Evolutionary conservation across 2,113 vertebrate genomes (phyloP).

Genomic region (Prochilodus magdalenae): DNA sequence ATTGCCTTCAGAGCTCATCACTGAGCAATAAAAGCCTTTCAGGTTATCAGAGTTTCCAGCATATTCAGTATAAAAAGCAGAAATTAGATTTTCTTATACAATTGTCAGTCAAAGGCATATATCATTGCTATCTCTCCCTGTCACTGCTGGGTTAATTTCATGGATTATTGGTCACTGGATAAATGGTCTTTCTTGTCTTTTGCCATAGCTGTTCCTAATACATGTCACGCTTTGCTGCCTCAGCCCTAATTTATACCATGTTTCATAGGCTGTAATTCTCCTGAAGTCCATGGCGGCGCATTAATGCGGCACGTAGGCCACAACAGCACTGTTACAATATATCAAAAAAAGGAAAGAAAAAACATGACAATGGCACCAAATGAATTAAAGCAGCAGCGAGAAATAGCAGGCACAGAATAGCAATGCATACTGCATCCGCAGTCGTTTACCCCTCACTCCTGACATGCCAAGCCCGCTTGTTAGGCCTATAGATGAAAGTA

Average conservation of each 20-base stretch:
- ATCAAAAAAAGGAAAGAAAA: conserved; percentile 42
- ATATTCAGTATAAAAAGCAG: conserved; percentile 40
- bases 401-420: not conserved
- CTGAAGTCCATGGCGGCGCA: not conserved
- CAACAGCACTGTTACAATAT: conserved; percentile 35
- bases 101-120: conserved; percentile 44
- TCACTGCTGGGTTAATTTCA: conserved; percentile 67
- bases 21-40: conserved; percentile 9
- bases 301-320: conserved; percentile 2
- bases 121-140: conserved; percentile 46
- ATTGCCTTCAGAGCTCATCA: conserved; percentile 4
- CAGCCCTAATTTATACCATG: conserved; percentile 32
- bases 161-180: conserved; percentile 57
- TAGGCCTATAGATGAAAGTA: not conserved
- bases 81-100: conserved; percentile 26
- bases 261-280: conserved; percentile 39
- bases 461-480: not conserved
- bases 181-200: conserved; percentile 49
- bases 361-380: conserved; percentile 26
- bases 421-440: conserved; percentile 19
- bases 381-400: conserved; percentile 8
- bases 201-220: conserved; percentile 17
- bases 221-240: conserved; percentile 13
- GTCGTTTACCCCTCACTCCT: conserved; percentile 5
- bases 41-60: conserved; percentile 32